phyloP scores from a whole-genome alignment of 2,797 vertebrate genomes.

The Diglossa cyanea region DNA sequence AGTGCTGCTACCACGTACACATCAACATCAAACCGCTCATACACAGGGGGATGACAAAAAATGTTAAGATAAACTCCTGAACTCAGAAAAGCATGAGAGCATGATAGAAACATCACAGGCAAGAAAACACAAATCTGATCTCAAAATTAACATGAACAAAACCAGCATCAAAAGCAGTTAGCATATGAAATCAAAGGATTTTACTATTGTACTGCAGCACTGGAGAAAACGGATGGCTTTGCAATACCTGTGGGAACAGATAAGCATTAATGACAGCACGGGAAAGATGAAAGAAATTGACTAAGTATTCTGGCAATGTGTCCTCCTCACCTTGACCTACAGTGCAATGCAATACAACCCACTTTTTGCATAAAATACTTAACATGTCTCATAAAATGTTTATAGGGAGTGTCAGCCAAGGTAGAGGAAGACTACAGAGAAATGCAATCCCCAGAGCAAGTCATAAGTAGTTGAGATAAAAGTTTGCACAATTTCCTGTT shows the following conservation, averaged over 20 bases:
- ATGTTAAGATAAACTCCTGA: background rate
- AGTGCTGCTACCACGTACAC: rapidly evolving
- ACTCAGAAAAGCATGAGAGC: background rate
- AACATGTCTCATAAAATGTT: slow-evolving; percentile 56
- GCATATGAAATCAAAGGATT: background rate
- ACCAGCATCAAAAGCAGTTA: background rate
- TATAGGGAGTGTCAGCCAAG: slow-evolving; percentile 26
- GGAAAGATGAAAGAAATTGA: slow-evolving; percentile 57
- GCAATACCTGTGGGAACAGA: slow-evolving; percentile 49
- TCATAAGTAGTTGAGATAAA: background rate
- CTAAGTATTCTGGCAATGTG: slow-evolving; percentile 23
- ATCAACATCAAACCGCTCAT: background rate
- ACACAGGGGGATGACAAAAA: background rate
- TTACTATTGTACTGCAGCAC: background rate
- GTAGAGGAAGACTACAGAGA: background rate
- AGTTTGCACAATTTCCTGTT: background rate
- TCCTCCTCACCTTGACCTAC: slow-evolving; percentile 51
- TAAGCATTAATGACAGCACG: slow-evolving; percentile 46
- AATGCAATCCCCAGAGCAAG: background rate
- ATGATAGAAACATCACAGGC: background rate
- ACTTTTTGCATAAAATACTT: slow-evolving; percentile 52
- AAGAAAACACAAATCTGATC: background rate
- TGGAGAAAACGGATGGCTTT: slow-evolving; percentile 34
- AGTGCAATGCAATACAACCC: background rate
- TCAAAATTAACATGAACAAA: background rate